A percentile compares a stretch with the other conserved stretches of the same genome.
phyloP scores from a whole-genome alignment of 2,888 invertebrate genomes.

The Augochlorella aurata region DNA sequence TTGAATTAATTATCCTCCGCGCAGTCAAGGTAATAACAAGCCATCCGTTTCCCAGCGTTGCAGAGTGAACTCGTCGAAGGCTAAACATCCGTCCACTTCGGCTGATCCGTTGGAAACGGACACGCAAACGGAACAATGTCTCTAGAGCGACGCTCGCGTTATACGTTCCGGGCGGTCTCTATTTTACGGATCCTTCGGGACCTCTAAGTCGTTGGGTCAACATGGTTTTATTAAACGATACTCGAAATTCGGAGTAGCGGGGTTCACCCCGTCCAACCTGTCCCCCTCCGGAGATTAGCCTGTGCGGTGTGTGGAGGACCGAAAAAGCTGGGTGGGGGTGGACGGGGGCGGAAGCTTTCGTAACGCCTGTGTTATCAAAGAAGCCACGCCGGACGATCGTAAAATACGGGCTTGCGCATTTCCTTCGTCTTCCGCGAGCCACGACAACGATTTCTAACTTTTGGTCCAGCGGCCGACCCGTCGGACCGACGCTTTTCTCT shows the following conservation, averaged over 20 bases:
- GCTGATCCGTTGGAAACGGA: not conserved
- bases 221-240: slow-evolving; percentile 21
- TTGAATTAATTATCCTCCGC: slow-evolving; percentile 10
- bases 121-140: not conserved
- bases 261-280: not conserved
- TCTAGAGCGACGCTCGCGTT: not conserved
- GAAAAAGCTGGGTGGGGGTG: slow-evolving; percentile 23
- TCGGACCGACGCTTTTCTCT: not conserved
- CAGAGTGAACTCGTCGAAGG: not conserved
- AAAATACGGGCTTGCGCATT: slow-evolving; percentile 63
- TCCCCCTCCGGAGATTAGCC: slow-evolving; percentile 26
- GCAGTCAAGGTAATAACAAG: not conserved
- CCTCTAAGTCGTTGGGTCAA: slow-evolving; percentile 34
- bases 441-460: slow-evolving; percentile 45
- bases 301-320: slow-evolving; percentile 8
- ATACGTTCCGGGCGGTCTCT: not conserved
- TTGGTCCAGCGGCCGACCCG: slow-evolving; percentile 7
- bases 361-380: slow-evolving; percentile 45
- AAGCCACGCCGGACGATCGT: slow-evolving; percentile 56
- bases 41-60: not conserved
- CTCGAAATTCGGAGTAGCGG: slow-evolving; percentile 17
- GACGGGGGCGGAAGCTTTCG: slow-evolving; percentile 18
- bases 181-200: not conserved
- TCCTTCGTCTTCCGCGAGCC: slow-evolving; percentile 30
- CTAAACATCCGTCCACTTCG: not conserved